Conservation (phyloP, 2,113 vertebrate species). For the Accipiter virgatus region DNA sequence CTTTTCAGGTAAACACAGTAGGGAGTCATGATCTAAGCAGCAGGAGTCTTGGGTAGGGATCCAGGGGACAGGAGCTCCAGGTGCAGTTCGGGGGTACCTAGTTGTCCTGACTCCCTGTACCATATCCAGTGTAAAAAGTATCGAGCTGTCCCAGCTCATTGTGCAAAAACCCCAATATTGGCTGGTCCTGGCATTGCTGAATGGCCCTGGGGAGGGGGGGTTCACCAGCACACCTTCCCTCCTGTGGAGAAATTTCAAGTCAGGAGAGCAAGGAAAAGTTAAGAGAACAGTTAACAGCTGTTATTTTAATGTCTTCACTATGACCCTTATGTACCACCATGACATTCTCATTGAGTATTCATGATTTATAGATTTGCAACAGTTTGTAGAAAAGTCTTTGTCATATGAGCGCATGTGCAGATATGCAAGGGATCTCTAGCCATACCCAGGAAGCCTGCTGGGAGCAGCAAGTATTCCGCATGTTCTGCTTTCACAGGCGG, state of each 20-base stretch:
- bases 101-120: too few relatives aligned
- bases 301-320: not conserved
- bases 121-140: too few relatives aligned
- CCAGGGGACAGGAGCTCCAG: too few relatives aligned
- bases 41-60: too few relatives aligned
- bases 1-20: too few relatives aligned
- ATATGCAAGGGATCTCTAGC: not conserved
- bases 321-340: not conserved
- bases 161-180: too few relatives aligned
- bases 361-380: not conserved
- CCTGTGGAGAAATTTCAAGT: not conserved
- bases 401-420: not conserved
- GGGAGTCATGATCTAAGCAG: too few relatives aligned
- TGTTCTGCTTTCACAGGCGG: not conserved
- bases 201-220: too few relatives aligned
- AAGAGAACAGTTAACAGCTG: not conserved
- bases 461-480: not conserved
- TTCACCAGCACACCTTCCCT: not conserved
- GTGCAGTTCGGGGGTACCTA: too few relatives aligned
- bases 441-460: not conserved
- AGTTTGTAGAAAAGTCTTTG: not conserved
- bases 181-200: too few relatives aligned
- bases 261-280: not conserved
- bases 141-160: too few relatives aligned
- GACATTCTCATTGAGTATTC: not conserved